These are phyloP conservation scores for Arenaria interpres DNA, from an alignment of 2,113 vertebrate genomes.

Conservation along the genomic window DNA sequence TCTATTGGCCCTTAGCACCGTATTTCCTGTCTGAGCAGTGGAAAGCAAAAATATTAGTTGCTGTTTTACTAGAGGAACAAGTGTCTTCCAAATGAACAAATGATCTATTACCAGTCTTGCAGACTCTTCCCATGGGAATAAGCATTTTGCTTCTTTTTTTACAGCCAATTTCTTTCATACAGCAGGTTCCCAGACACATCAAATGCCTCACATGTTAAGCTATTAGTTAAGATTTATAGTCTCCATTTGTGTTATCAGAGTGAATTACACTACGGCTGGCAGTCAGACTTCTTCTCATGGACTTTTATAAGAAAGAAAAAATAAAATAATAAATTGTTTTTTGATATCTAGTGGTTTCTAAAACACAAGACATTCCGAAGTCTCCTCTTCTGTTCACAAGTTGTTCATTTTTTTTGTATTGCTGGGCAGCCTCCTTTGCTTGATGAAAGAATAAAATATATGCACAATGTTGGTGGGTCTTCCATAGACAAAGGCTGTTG, in stretches of 20 bases:
- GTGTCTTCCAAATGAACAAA: conserved; percentile 80
- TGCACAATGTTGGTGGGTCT: background rate
- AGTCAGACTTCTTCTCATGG: conserved; percentile 73
- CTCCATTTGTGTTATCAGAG: conserved; percentile 73
- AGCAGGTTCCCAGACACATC: conserved; percentile 88
- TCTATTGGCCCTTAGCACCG: conserved; percentile 84
- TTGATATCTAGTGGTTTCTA: conserved; percentile 26
- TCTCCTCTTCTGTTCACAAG: background rate
- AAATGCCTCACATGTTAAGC: conserved; percentile 73
- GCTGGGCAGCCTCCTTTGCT: background rate
- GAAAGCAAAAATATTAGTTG: conserved; percentile 77
- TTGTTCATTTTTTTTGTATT: background rate
- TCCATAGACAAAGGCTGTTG: background rate
- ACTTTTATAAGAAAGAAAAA: conserved; percentile 40
- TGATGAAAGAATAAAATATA: background rate
- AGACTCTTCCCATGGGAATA: conserved; percentile 81
- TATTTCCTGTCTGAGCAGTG: conserved; percentile 86
- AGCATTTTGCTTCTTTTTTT: conserved; percentile 76
- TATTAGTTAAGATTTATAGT: conserved; percentile 80
- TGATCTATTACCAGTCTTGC: conserved; percentile 77
- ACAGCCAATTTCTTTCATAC: conserved; percentile 80
- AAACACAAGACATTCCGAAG: background rate
- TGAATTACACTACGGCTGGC: conserved; percentile 70
- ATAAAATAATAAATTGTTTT: background rate
- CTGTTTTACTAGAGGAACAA: conserved; percentile 82